Conservation (phyloP, 53 echinoderm and acorn worm species). For the Paracentrotus lividus region DNA sequence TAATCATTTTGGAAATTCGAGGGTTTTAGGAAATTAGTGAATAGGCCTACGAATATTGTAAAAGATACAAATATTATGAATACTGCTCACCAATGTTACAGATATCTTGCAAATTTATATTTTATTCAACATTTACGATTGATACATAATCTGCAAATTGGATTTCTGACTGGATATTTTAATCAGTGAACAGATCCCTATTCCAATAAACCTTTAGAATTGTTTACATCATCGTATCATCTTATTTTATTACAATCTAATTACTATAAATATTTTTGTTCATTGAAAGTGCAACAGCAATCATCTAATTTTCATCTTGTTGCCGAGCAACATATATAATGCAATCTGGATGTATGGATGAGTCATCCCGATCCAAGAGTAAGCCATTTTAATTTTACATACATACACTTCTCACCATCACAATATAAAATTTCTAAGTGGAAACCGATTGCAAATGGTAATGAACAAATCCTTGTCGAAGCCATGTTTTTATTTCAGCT, state of each 20-base stretch:
- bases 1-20: too few relatives aligned
- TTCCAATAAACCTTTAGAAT: background rate
- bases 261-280: background rate
- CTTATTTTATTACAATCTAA: background rate
- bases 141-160: background rate
- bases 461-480: background rate
- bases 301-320: conserved; percentile 37
- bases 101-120: too few relatives aligned
- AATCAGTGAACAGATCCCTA: background rate
- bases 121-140: background rate
- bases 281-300: background rate
- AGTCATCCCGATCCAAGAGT: background rate
- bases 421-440: background rate
- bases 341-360: background rate
- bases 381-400: background rate
- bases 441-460: background rate
- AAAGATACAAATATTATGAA: too few relatives aligned
- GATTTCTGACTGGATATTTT: background rate
- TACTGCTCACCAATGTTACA: too few relatives aligned
- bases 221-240: background rate
- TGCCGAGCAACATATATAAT: conserved; percentile 21
- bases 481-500: background rate
- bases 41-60: too few relatives aligned
- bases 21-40: too few relatives aligned
- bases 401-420: background rate